phyloP scores from a whole-genome alignment of 2,797 vertebrate genomes.

The Meda fulgida region DNA sequence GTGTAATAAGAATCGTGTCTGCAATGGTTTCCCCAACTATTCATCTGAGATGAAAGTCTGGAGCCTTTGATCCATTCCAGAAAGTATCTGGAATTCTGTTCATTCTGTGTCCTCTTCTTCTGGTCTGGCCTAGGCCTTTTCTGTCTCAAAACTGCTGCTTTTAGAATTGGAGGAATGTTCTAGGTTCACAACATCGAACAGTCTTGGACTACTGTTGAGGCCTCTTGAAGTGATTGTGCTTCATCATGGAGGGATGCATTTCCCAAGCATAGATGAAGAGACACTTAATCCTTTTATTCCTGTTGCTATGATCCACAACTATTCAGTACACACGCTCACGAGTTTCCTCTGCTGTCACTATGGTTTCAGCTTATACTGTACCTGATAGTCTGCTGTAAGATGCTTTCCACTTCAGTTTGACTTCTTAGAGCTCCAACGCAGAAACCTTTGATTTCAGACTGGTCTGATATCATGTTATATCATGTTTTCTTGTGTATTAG shows the following conservation, averaged over 20 bases:
- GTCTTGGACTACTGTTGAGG: neutral
- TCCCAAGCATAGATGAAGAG: slow-evolving; percentile 8
- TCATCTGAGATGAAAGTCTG: neutral
- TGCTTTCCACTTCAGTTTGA: neutral
- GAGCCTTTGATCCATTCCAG: neutral
- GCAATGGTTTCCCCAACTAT: neutral
- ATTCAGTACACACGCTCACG: slow-evolving; percentile 60
- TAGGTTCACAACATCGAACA: neutral
- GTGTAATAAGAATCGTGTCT: neutral
- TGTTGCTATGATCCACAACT: slow-evolving; percentile 68
- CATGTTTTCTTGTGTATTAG: neutral
- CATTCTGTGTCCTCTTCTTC: neutral
- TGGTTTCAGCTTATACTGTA: slow-evolving; percentile 16
- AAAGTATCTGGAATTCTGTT: neutral
- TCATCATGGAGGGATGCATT: neutral
- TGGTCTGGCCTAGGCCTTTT: neutral
- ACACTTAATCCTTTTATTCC: slow-evolving; percentile 32
- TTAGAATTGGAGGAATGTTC: neutral
- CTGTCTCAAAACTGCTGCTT: neutral
- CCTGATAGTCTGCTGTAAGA: neutral
- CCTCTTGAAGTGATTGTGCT: slow-evolving; percentile 1
- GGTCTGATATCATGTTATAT: neutral
- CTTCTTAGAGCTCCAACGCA: neutral
- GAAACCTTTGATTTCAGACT: neutral
- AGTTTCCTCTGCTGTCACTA: slow-evolving; percentile 49